Evolutionary conservation across 2,113 vertebrate genomes (phyloP), one percentile per base, ranked within the genome.

Genomic region (Bombycilla garrulus): DNA sequence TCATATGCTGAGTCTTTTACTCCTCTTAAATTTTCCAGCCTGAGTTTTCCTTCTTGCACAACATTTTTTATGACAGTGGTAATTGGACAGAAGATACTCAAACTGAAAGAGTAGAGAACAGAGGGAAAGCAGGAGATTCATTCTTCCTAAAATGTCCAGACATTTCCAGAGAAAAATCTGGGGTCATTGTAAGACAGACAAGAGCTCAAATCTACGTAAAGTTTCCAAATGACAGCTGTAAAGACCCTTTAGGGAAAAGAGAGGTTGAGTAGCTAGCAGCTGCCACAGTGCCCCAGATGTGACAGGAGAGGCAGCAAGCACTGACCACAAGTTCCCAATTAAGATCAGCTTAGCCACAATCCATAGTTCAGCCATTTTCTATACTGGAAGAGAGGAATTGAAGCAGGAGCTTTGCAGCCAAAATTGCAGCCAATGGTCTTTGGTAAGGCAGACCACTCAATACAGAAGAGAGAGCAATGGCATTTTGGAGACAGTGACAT

Each of bases 1-100:
- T 53, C 16, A 20, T 3, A 0, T 1, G 0, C 1, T 1, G 12
- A 53, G 21, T 20, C 28, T 38, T 67, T 19, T 45, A 21, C 13
- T 71, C 40, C 23, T 53, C n/a, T 53, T 16, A 19, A 1, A 1
- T 57, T 86, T 65, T 73, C 45, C 42, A 84, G 38, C 22, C 17
- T 31, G 17, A 48, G 31, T 20, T 65, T 53, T 78, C 24, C 13
- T 65, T 31, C 40, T 61, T 58, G 26, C 0, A 1, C 24, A n/a
- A 44, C 29, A 19, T 25, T 70, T 35, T 8, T 33, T 42, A 40
- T 40, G 48, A 48, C 15, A 69, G 26, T 15, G 21, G 6, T 42
- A 80, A n/a, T 4, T 47, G 17, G 9, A 45, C 20, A 71, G 66
- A 72, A 94, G 28, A 79, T 21, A 45, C 2, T 33, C 54, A 57